A percentile compares a stretch with the other conserved stretches of the same genome.
phyloP scores from a whole-genome alignment of 2,888 invertebrate species.

The Eurytoma adleriae region DNA sequence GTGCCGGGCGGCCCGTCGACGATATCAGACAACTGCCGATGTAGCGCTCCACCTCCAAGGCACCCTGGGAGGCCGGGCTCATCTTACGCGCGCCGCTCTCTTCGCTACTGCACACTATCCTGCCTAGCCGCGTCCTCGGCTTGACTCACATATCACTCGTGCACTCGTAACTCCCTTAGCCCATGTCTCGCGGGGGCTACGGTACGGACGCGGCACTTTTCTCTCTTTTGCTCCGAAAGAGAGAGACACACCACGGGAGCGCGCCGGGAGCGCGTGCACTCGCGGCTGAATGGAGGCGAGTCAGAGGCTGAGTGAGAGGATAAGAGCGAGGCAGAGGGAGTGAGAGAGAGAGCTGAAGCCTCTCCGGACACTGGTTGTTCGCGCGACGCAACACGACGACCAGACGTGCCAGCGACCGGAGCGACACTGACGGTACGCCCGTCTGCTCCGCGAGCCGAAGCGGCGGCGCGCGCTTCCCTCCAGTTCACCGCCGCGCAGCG shows the following conservation, averaged over 20 bases:
- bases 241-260: neutral
- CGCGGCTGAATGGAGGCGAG: neutral
- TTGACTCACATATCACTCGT: neutral
- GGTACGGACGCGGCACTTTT: neutral
- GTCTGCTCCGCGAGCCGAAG: conserved; percentile 57
- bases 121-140: neutral
- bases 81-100: conserved; percentile 77
- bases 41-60: conserved; percentile 81
- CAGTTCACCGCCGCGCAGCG: too few species aligned
- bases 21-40: conserved; percentile 81
- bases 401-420: conserved; percentile 70
- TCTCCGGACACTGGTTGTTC: conserved; percentile 2
- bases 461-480: too few species aligned
- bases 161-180: conserved; percentile 1
- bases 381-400: conserved; percentile 44
- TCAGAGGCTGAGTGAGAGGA: too few species aligned
- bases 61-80: conserved; percentile 84
- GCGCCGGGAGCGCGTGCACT: neutral
- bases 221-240: neutral
- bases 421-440: conserved; percentile 70
- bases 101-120: conserved; percentile 39
- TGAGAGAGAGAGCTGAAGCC: neutral
- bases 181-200: neutral
- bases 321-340: neutral
- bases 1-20: conserved; percentile 63